These are phyloP conservation scores for Pipistrellus pygmaeus DNA, from an alignment of 2,797 vertebrate genomes.

Conservation along the genomic window DNA sequence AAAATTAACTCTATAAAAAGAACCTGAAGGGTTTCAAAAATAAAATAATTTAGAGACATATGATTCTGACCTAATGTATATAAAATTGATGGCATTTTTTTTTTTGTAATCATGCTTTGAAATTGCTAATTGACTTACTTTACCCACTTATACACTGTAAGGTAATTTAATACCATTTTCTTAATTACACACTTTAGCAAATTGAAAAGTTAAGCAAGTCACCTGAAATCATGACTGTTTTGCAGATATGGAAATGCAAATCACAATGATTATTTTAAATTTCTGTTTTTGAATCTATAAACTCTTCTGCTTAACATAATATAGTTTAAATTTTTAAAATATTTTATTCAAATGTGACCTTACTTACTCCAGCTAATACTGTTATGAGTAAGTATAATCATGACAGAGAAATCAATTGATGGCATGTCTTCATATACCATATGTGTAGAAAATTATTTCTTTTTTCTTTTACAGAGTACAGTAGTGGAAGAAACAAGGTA, in stretches of 20 bases:
- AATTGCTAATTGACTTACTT: conserved; percentile 12
- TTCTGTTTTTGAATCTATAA: neutral
- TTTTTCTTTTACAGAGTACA: neutral
- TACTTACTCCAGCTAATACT: neutral
- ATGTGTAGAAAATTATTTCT: neutral
- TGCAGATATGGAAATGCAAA: conserved; percentile 29
- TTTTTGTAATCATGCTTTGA: conserved; percentile 54
- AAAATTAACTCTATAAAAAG: neutral
- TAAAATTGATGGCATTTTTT: neutral
- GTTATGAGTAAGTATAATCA: neutral
- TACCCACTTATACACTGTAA: neutral
- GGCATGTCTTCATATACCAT: neutral
- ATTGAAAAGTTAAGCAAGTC: conserved; percentile 49
- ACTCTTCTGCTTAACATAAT: neutral
- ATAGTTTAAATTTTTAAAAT: neutral
- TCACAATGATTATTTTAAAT: conserved; percentile 22
- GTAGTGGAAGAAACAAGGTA: neutral
- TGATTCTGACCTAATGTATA: neutral
- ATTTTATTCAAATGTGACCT: neutral
- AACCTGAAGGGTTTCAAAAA: neutral
- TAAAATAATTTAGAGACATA: neutral
- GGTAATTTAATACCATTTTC: conserved; percentile 49
- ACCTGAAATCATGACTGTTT: conserved; percentile 51
- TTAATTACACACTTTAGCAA: conserved; percentile 56
- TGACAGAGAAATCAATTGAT: neutral